Conservation (phyloP, 2,797 vertebrate genomes). For the Notolabrus celidotus region DNA sequence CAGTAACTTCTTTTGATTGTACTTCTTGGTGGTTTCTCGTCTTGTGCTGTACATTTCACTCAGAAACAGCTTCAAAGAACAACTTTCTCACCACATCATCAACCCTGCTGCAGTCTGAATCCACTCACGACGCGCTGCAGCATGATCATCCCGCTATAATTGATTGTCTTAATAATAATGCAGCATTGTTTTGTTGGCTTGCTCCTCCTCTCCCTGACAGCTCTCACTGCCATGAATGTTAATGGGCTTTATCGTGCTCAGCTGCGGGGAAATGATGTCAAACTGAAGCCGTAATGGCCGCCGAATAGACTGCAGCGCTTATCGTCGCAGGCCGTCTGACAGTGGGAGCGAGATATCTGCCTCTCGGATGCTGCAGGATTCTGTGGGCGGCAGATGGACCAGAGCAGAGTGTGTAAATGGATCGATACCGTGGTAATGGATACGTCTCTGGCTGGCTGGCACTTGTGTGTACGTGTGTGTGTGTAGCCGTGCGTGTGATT, state of each 20-base stretch:
- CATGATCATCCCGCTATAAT: slow-evolving; percentile 48
- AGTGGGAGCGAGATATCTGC: slow-evolving; percentile 30
- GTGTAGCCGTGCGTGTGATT: slow-evolving; percentile 10
- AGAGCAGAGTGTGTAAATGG: slow-evolving; percentile 46
- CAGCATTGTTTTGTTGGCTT: slow-evolving; percentile 66
- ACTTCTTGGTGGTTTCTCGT: no score
- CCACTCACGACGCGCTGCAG: slow-evolving; percentile 34
- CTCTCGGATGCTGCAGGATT: slow-evolving; percentile 26
- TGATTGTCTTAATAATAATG: slow-evolving; percentile 72
- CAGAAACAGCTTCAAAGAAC: no score
- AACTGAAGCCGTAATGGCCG: slow-evolving; percentile 46
- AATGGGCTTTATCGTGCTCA: slow-evolving; percentile 70
- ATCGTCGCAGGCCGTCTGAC: slow-evolving; percentile 28
- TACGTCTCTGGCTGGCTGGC: slow-evolving; percentile 39
- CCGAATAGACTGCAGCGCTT: slow-evolving; percentile 37
- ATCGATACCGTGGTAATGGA: slow-evolving; percentile 68
- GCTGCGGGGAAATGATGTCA: slow-evolving; percentile 61
- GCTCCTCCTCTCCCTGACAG: slow-evolving; percentile 47
- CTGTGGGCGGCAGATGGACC: slow-evolving; percentile 41
- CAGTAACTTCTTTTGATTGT: no score
- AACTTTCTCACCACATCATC: neutral
- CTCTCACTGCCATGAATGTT: slow-evolving; percentile 66
- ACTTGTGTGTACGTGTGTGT: slow-evolving; percentile 11
- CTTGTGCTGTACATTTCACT: neutral
- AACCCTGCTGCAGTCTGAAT: slow-evolving; percentile 10